Percentiles rank a stretch among this genome's conserved stretches.
Conservation (phyloP, 35 echinoderm and acorn worm genomes). For the Lytechinus pictus region DNA sequence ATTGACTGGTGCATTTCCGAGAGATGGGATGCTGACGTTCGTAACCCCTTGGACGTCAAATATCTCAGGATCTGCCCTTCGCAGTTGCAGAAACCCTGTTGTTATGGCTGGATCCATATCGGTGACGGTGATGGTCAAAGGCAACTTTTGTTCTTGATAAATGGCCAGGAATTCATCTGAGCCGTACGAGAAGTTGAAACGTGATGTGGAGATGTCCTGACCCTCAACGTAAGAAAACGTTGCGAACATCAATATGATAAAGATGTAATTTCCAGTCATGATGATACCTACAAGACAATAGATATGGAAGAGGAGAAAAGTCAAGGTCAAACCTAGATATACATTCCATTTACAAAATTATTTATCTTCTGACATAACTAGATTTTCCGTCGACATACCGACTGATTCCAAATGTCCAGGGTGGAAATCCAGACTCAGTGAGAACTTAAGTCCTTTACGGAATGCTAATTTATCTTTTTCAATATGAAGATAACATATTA, state of each 20-base stretch:
- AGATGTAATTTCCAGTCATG: neutral
- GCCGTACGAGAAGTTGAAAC: constrained; percentile 26
- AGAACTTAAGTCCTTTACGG: too few species aligned
- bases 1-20: neutral
- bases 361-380: too few species aligned
- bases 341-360: too few species aligned
- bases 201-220: neutral
- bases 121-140: neutral
- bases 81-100: constrained; percentile 15
- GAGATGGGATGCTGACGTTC: neutral
- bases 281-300: neutral
- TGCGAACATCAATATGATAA: neutral
- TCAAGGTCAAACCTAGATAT: neutral
- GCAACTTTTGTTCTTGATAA: neutral
- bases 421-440: too few species aligned
- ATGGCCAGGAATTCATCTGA: neutral
- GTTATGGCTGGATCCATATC: constrained; percentile 12
- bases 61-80: neutral
- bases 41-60: neutral
- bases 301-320: neutral
- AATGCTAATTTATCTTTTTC: too few species aligned
- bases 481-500: too few species aligned
- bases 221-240: neutral
- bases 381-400: too few species aligned
- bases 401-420: too few species aligned